Evolutionary conservation across 2,888 invertebrate species (phyloP), one percentile per base, ranked within the genome.

Genomic region (Exocentrus adspersus): DNA sequence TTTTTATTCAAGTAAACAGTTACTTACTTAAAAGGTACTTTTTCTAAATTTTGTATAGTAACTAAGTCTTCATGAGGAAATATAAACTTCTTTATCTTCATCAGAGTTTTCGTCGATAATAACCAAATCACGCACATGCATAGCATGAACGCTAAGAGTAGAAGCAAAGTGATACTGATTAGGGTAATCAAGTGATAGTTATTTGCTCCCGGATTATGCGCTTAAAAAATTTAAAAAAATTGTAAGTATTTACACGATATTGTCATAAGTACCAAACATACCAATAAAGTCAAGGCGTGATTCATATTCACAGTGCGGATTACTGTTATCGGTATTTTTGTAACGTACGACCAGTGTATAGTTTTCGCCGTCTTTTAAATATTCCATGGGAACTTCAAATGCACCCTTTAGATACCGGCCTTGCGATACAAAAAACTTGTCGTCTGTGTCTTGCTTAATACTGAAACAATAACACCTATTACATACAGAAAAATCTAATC

Each of bases 311-410:
- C 57, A 57, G 0, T 46, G 14, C 0, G 57, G 57, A 24, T 57
- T 57, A 12, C 12, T 4, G 9, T 57, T 57, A 46, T 57, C 21
- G 3, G 16, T 10, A 10, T 57, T 46, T 17, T 7, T 57, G 28
- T 57, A 57, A 14, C 19, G 5, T 17, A 57, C 45, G 12, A n/a
- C 16, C 4, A 57, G 46, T 1, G 45, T 57, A 20, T 57, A 46
- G 6, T 46, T 46, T 46, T 45, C 19, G 4, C 46, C 46, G 2
- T 57, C 12, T 1, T 28, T 46, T 28, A 57, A 46, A 57, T 57
- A 57, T 46, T 57, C 32, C 57, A 57, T 57, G 12, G 12, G 32
- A 46, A 57, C 46, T 14, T 57, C 46, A 32, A 57, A 45, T 32
- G 17, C 28, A 5, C 57, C 46, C 20, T 57, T 57, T 30, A 17